phyloP scores from a whole-genome alignment of 2,888 invertebrate species.

The Trachelus iudaicus region DNA sequence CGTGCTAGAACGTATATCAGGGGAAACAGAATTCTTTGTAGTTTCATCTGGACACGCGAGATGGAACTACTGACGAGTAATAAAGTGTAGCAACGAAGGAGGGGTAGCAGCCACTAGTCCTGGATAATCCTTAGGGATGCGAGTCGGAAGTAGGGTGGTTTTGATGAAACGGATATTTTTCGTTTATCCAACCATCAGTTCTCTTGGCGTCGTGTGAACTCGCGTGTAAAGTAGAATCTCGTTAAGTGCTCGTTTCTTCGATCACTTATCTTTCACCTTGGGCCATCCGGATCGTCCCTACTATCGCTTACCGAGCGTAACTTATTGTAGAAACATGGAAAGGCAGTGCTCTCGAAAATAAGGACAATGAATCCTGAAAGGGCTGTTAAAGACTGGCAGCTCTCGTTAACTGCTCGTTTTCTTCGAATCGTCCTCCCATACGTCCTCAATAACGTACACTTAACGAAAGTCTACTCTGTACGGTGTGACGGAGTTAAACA shows the following conservation, averaged over 20 bases:
- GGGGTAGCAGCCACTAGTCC: constrained; percentile 24
- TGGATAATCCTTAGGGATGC: constrained; percentile 32
- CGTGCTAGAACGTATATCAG: neutral
- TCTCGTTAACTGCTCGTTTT: too few relatives aligned
- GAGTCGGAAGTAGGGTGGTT: neutral
- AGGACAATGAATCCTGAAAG: too few relatives aligned
- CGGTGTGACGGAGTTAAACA: neutral
- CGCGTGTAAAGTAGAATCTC: too few relatives aligned
- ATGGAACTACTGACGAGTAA: constrained; percentile 8
- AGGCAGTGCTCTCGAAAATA: too few relatives aligned
- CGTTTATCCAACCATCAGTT: neutral
- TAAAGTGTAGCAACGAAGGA: constrained; percentile 32
- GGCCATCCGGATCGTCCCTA: too few relatives aligned
- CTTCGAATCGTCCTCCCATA: too few relatives aligned
- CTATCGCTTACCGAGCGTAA: too few relatives aligned
- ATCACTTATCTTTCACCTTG: too few relatives aligned
- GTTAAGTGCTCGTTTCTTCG: too few relatives aligned
- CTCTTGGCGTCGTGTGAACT: neutral
- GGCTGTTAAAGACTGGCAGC: too few relatives aligned
- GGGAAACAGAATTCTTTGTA: neutral
- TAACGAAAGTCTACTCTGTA: neutral
- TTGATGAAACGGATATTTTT: neutral
- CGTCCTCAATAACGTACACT: too few relatives aligned
- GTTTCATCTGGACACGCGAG: neutral
- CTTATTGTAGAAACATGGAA: too few relatives aligned